phyloP scores from a whole-genome alignment of 2,888 invertebrate genomes.

The Apamea anceps region DNA sequence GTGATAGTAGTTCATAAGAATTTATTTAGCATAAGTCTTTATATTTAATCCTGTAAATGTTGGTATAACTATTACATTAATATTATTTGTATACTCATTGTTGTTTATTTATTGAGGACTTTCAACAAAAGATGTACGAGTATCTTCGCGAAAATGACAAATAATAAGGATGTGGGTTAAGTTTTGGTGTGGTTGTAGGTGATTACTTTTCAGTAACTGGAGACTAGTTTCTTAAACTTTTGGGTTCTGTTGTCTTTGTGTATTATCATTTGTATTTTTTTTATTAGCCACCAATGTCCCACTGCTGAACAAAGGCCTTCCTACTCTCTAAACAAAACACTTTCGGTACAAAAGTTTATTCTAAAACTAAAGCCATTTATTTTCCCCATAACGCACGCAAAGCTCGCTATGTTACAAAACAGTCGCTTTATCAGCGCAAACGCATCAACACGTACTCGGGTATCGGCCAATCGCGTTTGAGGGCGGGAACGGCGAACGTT shows the following conservation, averaged over 20 bases:
- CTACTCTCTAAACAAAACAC: no score
- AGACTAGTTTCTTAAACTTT: background rate
- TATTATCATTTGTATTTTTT: background rate
- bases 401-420: constrained; percentile 69
- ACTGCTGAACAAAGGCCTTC: background rate
- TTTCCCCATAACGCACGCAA: constrained; percentile 39
- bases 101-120: background rate
- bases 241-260: background rate
- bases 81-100: background rate
- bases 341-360: background rate
- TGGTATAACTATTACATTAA: constrained; percentile 30
- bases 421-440: constrained; percentile 70
- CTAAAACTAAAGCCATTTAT: constrained; percentile 13
- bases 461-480: constrained; percentile 76
- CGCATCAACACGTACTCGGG: constrained; percentile 73
- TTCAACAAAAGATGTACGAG: background rate
- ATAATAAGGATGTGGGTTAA: background rate
- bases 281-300: background rate
- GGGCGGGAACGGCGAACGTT: constrained; percentile 73
- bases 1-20: constrained; percentile 12
- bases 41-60: constrained; percentile 29
- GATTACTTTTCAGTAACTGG: background rate
- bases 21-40: background rate
- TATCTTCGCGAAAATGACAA: background rate
- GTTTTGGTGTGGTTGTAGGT: background rate